phyloP scores from a whole-genome alignment of 2,797 vertebrate genomes.

The Mus spretus region DNA sequence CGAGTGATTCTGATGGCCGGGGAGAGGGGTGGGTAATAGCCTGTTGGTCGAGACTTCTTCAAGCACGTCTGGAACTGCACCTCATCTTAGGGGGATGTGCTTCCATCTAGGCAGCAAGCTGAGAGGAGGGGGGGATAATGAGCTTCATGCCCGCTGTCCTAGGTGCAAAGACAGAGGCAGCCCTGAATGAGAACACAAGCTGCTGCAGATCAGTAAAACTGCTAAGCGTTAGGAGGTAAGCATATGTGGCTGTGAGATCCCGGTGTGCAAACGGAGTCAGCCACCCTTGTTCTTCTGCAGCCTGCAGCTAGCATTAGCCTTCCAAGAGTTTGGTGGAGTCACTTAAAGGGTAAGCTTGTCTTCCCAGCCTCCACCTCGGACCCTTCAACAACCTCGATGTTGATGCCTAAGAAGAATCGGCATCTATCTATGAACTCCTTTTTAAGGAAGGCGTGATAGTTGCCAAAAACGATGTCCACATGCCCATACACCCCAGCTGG shows the following conservation, averaged over 20 bases:
- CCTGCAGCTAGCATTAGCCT: neutral
- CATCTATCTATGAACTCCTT: slow-evolving; percentile 99
- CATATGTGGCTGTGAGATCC: neutral
- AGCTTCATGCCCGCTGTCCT: neutral
- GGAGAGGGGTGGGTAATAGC: no score
- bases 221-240: neutral
- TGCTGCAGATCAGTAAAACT: neutral
- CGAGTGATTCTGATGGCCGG: neutral
- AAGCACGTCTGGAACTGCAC: neutral
- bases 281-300: neutral
- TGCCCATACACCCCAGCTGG: slow-evolving; percentile 91
- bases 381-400: slow-evolving; percentile 89
- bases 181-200: neutral
- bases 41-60: neutral
- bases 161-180: neutral
- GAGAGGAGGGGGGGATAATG: slow-evolving; percentile 1
- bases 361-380: neutral
- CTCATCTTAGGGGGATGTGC: neutral
- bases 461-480: slow-evolving; percentile 98
- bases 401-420: slow-evolving; percentile 99
- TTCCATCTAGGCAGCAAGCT: neutral
- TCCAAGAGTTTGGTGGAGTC: neutral
- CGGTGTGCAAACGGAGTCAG: neutral
- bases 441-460: slow-evolving; percentile 99
- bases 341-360: neutral